These are phyloP conservation scores for Aporrectodea caliginosa DNA, from an alignment of 1,140 invertebrate species.

Conservation along the genomic window DNA sequence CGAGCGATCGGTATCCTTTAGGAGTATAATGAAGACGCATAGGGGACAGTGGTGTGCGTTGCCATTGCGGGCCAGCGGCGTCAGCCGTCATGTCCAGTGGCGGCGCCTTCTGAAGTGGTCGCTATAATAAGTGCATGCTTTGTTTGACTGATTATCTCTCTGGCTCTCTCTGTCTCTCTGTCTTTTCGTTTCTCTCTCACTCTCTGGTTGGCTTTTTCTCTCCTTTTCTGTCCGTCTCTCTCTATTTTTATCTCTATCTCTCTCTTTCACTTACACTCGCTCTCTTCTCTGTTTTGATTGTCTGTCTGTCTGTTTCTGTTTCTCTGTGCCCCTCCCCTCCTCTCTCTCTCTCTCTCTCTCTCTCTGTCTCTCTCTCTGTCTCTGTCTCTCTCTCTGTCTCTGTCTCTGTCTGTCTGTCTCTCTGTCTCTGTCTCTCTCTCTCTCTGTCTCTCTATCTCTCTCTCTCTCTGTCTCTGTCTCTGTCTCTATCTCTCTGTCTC, in stretches of 20 bases:
- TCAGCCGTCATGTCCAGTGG: too few species aligned
- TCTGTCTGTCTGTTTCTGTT: not conserved
- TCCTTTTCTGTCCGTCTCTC: not conserved
- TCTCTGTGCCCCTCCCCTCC: not conserved
- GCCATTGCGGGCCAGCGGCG: too few species aligned
- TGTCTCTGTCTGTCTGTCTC: not conserved
- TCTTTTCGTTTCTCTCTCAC: not conserved
- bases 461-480: too few species aligned
- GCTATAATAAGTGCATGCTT: not conserved
- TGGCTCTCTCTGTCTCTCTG: not conserved
- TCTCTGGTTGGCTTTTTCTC: not conserved
- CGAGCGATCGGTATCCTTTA: too few species aligned
- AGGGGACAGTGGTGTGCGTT: too few species aligned
- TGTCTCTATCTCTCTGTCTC: not conserved
- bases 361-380: not conserved
- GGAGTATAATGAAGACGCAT: too few species aligned
- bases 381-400: not conserved
- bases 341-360: conserved; percentile 1
- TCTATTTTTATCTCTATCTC: not conserved
- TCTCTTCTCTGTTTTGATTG: not conserved
- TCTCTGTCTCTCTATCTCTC: not conserved
- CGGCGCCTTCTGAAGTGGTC: not conserved
- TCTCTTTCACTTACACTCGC: not conserved
- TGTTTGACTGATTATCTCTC: not conserved
- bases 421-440: not conserved